These are phyloP conservation scores for Gymnocypris eckloni DNA, from an alignment of 2,797 vertebrate genomes.

Conservation along the genomic window DNA sequence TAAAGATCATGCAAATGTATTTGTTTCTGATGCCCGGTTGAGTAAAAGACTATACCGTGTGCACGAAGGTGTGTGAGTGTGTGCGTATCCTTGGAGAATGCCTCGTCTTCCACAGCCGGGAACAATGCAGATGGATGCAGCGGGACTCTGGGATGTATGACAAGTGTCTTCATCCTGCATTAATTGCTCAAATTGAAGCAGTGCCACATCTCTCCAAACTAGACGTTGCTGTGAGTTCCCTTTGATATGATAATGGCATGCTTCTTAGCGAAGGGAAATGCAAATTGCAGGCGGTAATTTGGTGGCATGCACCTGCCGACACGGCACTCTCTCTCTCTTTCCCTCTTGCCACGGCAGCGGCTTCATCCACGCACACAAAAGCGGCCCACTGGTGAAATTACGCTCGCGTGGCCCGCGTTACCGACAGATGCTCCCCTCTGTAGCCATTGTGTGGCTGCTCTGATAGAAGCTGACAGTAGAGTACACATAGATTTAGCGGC, in stretches of 20 bases:
- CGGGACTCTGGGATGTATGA: conserved; percentile 86
- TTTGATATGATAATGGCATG: conserved; percentile 99
- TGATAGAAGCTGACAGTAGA: conserved; percentile 81
- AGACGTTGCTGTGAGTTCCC: conserved; percentile 93
- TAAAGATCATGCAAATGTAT: conserved; percentile 59
- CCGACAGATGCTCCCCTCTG: conserved; percentile 87
- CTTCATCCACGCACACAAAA: conserved; percentile 79
- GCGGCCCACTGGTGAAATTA: conserved; percentile 88
- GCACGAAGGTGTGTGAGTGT: conserved; percentile 45
- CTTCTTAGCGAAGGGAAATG: conserved; percentile 98
- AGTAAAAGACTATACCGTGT: conserved; percentile 46
- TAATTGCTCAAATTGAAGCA: conserved; percentile 99
- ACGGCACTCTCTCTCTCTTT: conserved; percentile 82
- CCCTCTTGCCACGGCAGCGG: conserved; percentile 54
- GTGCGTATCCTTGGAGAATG: conserved; percentile 41
- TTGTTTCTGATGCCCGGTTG: conserved; percentile 50
- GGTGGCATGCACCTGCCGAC: conserved; percentile 99
- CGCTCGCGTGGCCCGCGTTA: conserved; percentile 83
- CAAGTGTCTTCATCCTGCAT: conserved; percentile 97
- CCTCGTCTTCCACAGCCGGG: conserved; percentile 78
- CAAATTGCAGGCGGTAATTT: conserved; percentile 97
- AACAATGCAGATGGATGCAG: conserved; percentile 89
- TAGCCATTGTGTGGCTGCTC: conserved; percentile 83
- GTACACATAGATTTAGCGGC: conserved; percentile 76
- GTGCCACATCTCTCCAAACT: conserved; percentile 97